phyloP scores from a whole-genome alignment of 2,113 vertebrate species.

The Pontoporia blainvillei region DNA sequence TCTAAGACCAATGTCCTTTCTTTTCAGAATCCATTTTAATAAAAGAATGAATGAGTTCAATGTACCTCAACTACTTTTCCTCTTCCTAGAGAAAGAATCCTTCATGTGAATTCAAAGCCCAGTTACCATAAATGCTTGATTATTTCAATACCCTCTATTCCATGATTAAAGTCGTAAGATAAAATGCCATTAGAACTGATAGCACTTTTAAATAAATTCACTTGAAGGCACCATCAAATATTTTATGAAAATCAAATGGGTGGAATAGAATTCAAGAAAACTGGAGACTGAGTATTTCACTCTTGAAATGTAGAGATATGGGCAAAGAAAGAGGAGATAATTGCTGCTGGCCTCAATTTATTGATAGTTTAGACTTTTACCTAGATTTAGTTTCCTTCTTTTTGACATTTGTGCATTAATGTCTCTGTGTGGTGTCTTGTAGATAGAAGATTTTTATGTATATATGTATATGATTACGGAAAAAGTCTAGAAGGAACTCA shows the following conservation, averaged over 20 bases:
- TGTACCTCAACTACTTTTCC: rapidly evolving
- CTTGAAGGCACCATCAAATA: not conserved
- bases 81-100: not conserved
- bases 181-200: not conserved
- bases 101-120: not conserved
- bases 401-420: not conserved
- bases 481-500: not conserved
- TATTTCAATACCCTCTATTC: not conserved
- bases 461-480: not conserved
- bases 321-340: not conserved
- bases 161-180: not conserved
- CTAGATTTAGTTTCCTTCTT: not conserved
- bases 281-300: not conserved
- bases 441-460: not conserved
- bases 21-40: not conserved
- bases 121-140: not conserved
- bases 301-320: not conserved
- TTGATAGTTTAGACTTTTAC: not conserved
- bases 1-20: not conserved
- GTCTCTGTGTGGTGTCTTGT: not conserved
- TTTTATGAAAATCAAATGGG: not conserved
- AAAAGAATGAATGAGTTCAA: not conserved
- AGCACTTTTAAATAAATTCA: not conserved
- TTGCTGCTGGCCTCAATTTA: not conserved
- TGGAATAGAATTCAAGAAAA: not conserved